Evolutionary conservation across 2,113 vertebrate species (phyloP), one percentile per base, ranked within the genome.

Genomic region (Halcyon senegalensis): DNA sequence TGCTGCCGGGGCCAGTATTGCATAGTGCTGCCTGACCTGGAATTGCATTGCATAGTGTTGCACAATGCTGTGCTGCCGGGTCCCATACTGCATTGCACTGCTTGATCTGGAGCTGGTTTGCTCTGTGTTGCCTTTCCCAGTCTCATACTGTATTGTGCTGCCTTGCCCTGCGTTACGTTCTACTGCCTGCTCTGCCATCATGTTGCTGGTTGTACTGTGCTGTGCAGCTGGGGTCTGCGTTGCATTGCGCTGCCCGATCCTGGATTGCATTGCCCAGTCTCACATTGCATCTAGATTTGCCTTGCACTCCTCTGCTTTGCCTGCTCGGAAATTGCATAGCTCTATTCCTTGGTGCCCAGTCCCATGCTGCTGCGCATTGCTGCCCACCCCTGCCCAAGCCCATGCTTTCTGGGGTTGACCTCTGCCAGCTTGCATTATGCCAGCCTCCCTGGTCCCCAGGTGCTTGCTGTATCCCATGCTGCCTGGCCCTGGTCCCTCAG

Each of bases 101-200:
- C 27, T 55, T 11, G 46, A 5, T 12, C 27, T 9, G 41, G 35
- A 33, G 84, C 48, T 43, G 35, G 24, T 14, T 28, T 19, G 27
- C 12, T 3, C 41, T 6, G 35, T 5, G 4, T 64, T 18, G 66
- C 72, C 33, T 68, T 41, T 39, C 66, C 25, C 30, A 9, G 67
- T 6, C 56, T 72, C 3, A 0, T 13, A 12, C 43, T 12, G 43
- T 23, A 0, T 44, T 9, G 70, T 59, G 60, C 37, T 37, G 86
- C 62, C 33, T 73, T 35, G 48, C 33, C 50, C 67, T 7, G 73
- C 1, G 0, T 20, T 31, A 4, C 1, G 4, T 43, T 56, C 50
- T 18, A 0, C 14, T 1, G 11, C 37, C 62, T 0, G 8, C 67
- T 46, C 60, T 33, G 48, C 56, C 2, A 0, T 33, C 0, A 4